A percentile compares a stretch with the other conserved stretches of the same genome.
Evolutionary conservation across 2,113 vertebrate genomes (phyloP).

Genomic region (Talpa occidentalis): DNA sequence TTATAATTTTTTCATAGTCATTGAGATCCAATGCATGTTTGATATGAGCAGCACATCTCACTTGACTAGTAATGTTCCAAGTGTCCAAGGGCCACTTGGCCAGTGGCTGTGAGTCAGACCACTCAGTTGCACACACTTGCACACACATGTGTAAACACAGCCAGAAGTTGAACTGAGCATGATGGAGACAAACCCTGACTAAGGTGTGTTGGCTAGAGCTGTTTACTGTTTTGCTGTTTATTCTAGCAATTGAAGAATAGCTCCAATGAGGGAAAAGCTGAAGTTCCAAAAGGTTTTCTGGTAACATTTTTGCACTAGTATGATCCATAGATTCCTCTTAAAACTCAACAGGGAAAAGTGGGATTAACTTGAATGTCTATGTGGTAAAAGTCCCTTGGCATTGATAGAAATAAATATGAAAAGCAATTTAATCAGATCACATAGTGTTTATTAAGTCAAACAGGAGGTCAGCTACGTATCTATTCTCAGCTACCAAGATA

Average conservation of each 20-base stretch:
- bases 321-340: constrained; percentile 54
- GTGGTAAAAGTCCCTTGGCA: fast-evolving
- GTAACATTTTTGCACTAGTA: not conserved
- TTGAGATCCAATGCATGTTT: not conserved
- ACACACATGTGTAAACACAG: not conserved
- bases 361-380: fast-evolving
- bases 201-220: not conserved
- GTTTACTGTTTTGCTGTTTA: not conserved
- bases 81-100: not conserved
- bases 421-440: not conserved
- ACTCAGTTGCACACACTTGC: not conserved
- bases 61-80: not conserved
- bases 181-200: not conserved
- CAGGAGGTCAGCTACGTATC: not conserved
- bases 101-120: not conserved
- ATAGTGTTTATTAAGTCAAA: not conserved
- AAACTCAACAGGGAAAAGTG: constrained; percentile 28
- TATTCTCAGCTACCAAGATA: constrained; percentile 11
- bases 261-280: not conserved
- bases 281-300: not conserved
- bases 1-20: not conserved
- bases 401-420: constrained; percentile 41
- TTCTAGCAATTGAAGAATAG: not conserved
- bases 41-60: not conserved
- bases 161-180: not conserved